Percentiles rank a stretch among this genome's conserved stretches.
phyloP scores from a whole-genome alignment of 1,140 invertebrate species.

The Anastatus disparis region DNA sequence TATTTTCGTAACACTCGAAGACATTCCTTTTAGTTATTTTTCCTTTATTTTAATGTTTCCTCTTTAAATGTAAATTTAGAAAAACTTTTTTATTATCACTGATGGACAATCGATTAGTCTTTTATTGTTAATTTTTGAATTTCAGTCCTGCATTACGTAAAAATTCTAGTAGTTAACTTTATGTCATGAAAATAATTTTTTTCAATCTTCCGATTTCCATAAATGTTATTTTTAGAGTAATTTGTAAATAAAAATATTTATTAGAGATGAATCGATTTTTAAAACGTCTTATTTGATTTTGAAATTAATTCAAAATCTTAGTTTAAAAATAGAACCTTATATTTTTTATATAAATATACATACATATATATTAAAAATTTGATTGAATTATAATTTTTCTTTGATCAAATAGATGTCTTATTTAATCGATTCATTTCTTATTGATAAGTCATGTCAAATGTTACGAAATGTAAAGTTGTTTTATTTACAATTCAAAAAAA shows the following conservation, averaged over 20 bases:
- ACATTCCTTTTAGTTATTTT: not conserved
- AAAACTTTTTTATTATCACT: not conserved
- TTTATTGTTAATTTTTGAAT: not conserved
- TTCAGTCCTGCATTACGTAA: conserved; percentile 4
- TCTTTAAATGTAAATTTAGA: not conserved
- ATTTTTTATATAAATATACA: not conserved
- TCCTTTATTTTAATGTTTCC: not conserved
- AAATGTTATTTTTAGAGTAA: conserved; percentile 21
- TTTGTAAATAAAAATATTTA: not conserved
- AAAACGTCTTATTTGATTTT: not conserved
- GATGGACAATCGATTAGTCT: not conserved
- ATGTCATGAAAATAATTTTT: conserved; percentile 18
- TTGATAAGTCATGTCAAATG: conserved; percentile 15
- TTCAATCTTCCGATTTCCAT: conserved; percentile 11
- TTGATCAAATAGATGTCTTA: not conserved
- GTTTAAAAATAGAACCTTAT: not conserved
- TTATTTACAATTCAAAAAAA: too few relatives aligned
- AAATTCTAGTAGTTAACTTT: conserved; percentile 16
- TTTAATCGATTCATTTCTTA: conserved; percentile 22
- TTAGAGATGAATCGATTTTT: conserved; percentile 16
- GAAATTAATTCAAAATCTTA: too few relatives aligned
- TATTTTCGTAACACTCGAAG: conserved; percentile 33
- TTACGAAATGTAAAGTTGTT: conserved; percentile 35
- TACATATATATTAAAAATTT: not conserved
- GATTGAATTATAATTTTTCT: not conserved